Percentiles rank a stretch among this genome's conserved stretches.
phyloP scores from a whole-genome alignment of 2,888 invertebrate species.

The Drosophila mayaguana region DNA sequence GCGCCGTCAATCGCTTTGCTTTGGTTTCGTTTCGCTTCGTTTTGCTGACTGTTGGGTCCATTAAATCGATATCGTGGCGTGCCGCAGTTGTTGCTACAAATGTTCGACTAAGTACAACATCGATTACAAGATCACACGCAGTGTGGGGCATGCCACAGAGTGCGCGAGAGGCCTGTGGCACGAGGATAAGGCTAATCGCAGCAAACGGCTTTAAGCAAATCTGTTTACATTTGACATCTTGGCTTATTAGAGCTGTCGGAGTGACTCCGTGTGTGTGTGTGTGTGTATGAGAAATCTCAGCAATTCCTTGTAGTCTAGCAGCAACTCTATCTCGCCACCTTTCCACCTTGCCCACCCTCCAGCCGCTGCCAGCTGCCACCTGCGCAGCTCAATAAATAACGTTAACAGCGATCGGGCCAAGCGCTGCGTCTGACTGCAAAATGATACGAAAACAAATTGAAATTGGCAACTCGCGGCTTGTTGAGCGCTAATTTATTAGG shows the following conservation, averaged over 20 bases:
- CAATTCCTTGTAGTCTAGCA: slow-evolving; percentile 4
- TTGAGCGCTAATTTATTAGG: slow-evolving; percentile 83
- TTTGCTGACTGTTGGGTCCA: slow-evolving; percentile 54
- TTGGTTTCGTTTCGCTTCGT: slow-evolving; percentile 34
- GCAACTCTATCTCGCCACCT: slow-evolving; percentile 7
- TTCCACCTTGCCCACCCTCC: slow-evolving; percentile 2
- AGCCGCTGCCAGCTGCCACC: slow-evolving; percentile 53
- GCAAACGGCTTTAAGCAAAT: not conserved
- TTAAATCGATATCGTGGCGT: slow-evolving; percentile 82
- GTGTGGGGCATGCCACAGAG: slow-evolving; percentile 43
- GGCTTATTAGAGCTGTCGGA: slow-evolving; percentile 15
- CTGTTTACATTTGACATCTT: slow-evolving; percentile 37
- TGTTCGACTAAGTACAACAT: slow-evolving; percentile 75
- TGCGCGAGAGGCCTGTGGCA: slow-evolving; percentile 41
- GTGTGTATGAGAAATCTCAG: not conserved
- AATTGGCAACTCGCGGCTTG: slow-evolving; percentile 81
- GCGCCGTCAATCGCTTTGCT: slow-evolving; percentile 57
- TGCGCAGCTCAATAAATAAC: slow-evolving; percentile 78
- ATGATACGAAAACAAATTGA: slow-evolving; percentile 82
- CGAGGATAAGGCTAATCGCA: slow-evolving; percentile 24
- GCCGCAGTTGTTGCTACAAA: slow-evolving; percentile 74
- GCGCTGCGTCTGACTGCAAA: slow-evolving; percentile 27
- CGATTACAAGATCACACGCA: slow-evolving; percentile 83
- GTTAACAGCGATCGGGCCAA: not conserved
- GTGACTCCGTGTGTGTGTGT: not conserved